phyloP scores from a whole-genome alignment of 2,797 vertebrate genomes.

The Malurus leucopterus region DNA sequence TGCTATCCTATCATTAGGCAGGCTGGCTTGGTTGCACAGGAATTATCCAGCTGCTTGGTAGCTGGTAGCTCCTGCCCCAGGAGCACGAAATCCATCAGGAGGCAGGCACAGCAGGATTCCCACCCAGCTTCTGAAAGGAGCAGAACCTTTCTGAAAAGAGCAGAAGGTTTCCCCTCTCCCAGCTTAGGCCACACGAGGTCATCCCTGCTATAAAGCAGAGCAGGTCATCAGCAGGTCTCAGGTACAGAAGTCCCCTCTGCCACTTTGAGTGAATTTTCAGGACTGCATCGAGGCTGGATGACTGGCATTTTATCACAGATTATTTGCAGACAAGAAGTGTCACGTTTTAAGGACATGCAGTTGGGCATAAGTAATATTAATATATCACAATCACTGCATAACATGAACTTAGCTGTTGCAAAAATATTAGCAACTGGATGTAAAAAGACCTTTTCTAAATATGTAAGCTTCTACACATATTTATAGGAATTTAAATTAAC shows the following conservation, averaged over 20 bases:
- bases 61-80: not conserved
- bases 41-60: not conserved
- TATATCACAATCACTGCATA: not conserved
- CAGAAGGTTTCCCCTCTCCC: not conserved
- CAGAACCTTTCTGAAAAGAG: not conserved
- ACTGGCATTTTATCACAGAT: not conserved
- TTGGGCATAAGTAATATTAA: not conserved
- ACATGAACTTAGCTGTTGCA: not conserved
- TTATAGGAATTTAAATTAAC: not conserved
- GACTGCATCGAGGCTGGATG: fast-evolving
- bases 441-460: not conserved
- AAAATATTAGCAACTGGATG: not conserved
- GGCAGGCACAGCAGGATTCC: not conserved
- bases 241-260: not conserved
- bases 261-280: not conserved
- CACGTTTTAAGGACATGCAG: not conserved
- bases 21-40: not conserved
- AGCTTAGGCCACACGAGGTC: fast-evolving
- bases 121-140: not conserved
- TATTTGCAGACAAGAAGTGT: not conserved
- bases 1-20: not conserved
- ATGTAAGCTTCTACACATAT: not conserved
- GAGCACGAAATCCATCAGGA: not conserved
- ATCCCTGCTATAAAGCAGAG: not conserved
- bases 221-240: not conserved